A percentile compares a stretch with the other conserved stretches of the same genome.
Conservation (phyloP, 2,113 vertebrate species). For the Laticauda laticaudata region DNA sequence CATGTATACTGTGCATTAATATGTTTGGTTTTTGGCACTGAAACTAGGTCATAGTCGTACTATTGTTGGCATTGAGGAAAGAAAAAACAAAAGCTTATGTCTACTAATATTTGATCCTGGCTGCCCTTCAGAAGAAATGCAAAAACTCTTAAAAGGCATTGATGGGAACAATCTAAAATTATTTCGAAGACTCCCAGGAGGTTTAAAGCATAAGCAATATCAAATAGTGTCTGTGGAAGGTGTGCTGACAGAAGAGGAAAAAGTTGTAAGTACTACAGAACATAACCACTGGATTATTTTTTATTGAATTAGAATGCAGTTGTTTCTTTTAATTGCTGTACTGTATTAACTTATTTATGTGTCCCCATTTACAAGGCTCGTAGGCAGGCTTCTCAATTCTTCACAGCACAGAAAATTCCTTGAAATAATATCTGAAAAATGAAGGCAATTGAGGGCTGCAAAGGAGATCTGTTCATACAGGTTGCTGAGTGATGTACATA, state of each 20-base stretch:
- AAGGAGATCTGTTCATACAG: not conserved
- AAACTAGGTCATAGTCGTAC: slow-evolving; percentile 87
- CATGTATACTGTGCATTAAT: not conserved
- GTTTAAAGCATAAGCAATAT: slow-evolving; percentile 90
- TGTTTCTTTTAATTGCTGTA: not conserved
- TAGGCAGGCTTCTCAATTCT: slow-evolving; percentile 76
- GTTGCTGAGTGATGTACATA: not conserved
- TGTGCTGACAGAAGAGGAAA: slow-evolving; percentile 81
- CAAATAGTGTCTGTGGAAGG: slow-evolving; percentile 85
- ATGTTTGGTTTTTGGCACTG: not conserved
- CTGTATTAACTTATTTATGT: not conserved
- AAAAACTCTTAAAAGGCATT: slow-evolving; percentile 74
- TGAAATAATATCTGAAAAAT: slow-evolving; percentile 63
- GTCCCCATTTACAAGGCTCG: slow-evolving; percentile 69
- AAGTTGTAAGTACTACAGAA: slow-evolving; percentile 72
- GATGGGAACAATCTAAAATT: slow-evolving; percentile 65
- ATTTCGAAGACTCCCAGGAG: slow-evolving; percentile 74
- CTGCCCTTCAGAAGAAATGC: slow-evolving; percentile 76
- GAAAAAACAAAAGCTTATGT: slow-evolving; percentile 80
- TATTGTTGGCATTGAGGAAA: slow-evolving; percentile 89
- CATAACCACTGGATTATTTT: not conserved
- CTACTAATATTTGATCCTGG: slow-evolving; percentile 87
- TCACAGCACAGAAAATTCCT: slow-evolving; percentile 85
- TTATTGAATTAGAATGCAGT: not conserved
- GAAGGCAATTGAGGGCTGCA: not conserved